Evolutionary conservation across 2,113 vertebrate genomes (phyloP), one percentile per base, ranked within the genome.

Genomic region (Barbus barbus): DNA sequence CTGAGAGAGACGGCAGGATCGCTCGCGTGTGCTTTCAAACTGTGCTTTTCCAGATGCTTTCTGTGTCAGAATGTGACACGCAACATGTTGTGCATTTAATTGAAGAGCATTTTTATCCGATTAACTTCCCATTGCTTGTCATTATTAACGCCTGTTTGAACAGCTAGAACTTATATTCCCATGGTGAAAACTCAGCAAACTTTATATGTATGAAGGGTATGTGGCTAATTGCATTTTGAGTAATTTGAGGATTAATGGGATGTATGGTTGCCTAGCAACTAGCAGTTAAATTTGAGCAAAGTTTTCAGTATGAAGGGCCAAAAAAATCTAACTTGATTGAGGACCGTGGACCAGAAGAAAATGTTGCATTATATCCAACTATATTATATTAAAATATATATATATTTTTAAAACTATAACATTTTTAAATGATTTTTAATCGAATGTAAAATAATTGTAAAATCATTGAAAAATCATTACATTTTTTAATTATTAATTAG

Each of bases 261-360:
- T 44, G 77, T 11, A 44, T 44, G 77, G 77, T 79, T 79, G 77
- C 56, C 4, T 79, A 41, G 76, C 14, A 78, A 78, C 76, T 41
- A 63, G 36, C 9, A 11, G 56, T 61, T 28, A 14, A 44, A 16
- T 46, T 26, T 26, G 60, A 63, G 38, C 8, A 9, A 22, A 3
- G 53, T 58, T n/a, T 58, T 58, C 2, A 9, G 3, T n/a, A 41
- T 41, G 38, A 56, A 20, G 18, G 18, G 1, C 51, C 20, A 20
- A 48, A 22, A n/a, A 58, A n/a, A 58, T 3, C 53, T 9, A 58
- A 22, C 22, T 58, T 58, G 53, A 56, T 41, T 41, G 38, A 41
- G 2, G 38, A 41, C 38, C 2, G 9, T 41, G 38, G 9, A 9
- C 38, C 38, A 41, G 1, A 56, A 56, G 2, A 3, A 58, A 58